phyloP scores from a whole-genome alignment of 1,140 invertebrate species.

The Drosophila sp. region DNA sequence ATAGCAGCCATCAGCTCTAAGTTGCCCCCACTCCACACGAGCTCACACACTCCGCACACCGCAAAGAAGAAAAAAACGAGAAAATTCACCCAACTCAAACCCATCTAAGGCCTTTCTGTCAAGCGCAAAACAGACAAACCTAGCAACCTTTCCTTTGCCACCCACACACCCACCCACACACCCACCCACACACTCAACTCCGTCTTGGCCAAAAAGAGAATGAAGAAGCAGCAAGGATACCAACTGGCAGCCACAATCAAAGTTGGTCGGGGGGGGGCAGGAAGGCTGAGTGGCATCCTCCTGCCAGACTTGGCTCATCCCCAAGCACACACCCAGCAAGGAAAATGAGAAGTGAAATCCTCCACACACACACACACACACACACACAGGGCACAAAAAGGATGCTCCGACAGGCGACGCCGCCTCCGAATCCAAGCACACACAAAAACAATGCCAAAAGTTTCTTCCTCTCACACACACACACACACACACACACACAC shows the following conservation, averaged over 20 bases:
- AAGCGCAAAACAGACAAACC: slow-evolving; percentile 70
- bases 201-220: slow-evolving; percentile 74
- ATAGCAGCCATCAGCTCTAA: slow-evolving; percentile 70
- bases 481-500: not conserved
- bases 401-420: slow-evolving; percentile 49
- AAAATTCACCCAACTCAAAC: slow-evolving; percentile 48
- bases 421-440: slow-evolving; percentile 44
- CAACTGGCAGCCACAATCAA: slow-evolving; percentile 74
- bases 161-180: slow-evolving; percentile 18
- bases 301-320: slow-evolving; percentile 72
- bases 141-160: slow-evolving; percentile 39
- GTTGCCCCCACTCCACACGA: slow-evolving; percentile 18
- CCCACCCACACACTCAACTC: slow-evolving; percentile 58
- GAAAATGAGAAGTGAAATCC: slow-evolving; percentile 25
- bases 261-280: slow-evolving; percentile 58
- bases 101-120: slow-evolving; percentile 63
- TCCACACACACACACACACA: slow-evolving; percentile 28
- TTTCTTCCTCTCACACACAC: slow-evolving; percentile 37
- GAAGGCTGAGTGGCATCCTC: slow-evolving; percentile 41
- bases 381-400: slow-evolving; percentile 50
- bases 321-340: slow-evolving; percentile 37
- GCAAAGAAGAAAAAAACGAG: slow-evolving; percentile 23
- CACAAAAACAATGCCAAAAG: slow-evolving; percentile 81
- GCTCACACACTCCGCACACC: slow-evolving; percentile 6
- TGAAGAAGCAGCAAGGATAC: slow-evolving; percentile 47